A percentile compares a stretch with the other conserved stretches of the same genome.
phyloP scores from a whole-genome alignment of 2,888 invertebrate genomes.

The Mellilla xanthometata region DNA sequence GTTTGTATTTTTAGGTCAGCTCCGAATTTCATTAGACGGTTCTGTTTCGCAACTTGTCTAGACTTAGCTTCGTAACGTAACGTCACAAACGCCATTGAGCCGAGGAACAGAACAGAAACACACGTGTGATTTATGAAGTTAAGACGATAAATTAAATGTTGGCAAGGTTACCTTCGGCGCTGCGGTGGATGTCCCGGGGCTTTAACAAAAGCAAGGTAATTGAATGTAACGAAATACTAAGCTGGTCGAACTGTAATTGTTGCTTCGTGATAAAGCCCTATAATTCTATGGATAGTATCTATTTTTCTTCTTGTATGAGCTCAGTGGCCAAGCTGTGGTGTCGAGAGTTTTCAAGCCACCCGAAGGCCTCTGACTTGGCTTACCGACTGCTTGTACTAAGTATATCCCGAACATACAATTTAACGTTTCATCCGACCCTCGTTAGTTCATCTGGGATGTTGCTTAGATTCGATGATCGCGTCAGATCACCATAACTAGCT shows the following conservation, averaged over 20 bases:
- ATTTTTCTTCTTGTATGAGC: too few species aligned
- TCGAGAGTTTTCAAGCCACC: too few species aligned
- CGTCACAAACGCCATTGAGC: slow-evolving; percentile 16
- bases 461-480: too few species aligned
- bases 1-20: slow-evolving; percentile 25
- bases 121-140: slow-evolving; percentile 25
- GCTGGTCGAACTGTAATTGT: slow-evolving; percentile 25
- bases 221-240: slow-evolving; percentile 22
- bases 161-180: slow-evolving; percentile 11
- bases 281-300: too few species aligned
- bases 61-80: slow-evolving; percentile 20
- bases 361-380: too few species aligned
- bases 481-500: too few species aligned
- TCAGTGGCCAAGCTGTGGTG: too few species aligned
- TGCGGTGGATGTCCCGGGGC: slow-evolving; percentile 16
- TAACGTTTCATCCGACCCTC: too few species aligned
- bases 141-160: slow-evolving; percentile 13
- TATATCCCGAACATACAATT: too few species aligned
- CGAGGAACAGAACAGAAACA: slow-evolving; percentile 17
- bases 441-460: too few species aligned
- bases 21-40: slow-evolving; percentile 24
- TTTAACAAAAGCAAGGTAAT: slow-evolving; percentile 15
- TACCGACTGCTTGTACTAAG: too few species aligned
- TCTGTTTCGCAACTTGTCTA: slow-evolving; percentile 28
- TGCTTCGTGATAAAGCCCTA: slow-evolving; percentile 30